Conservation (phyloP, 37 sponge, comb jelly and placozoan genomes). For the Spongia lamella region DNA sequence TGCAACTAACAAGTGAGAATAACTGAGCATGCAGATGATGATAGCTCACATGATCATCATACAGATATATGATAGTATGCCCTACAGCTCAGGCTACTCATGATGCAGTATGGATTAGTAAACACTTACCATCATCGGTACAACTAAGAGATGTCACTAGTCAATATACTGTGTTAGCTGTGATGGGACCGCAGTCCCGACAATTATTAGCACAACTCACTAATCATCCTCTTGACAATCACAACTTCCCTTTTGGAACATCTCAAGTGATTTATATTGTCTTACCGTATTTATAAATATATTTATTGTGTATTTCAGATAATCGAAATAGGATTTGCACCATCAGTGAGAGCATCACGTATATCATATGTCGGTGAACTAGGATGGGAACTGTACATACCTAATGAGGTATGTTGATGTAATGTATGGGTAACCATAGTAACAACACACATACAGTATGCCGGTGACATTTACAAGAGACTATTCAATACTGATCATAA, state of each 20-base stretch:
- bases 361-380: conserved; percentile 77
- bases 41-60: not conserved
- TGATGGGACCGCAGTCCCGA: conserved; percentile 55
- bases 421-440: not conserved
- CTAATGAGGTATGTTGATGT: conserved; percentile 48
- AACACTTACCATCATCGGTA: conserved; percentile 36
- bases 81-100: conserved; percentile 26
- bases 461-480: conserved; percentile 46
- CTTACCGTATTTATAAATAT: not conserved
- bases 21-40: no score
- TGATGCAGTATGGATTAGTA: conserved; percentile 9
- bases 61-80: conserved; percentile 36
- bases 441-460: conserved; percentile 19
- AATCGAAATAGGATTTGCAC: conserved; percentile 45
- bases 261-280: conserved; percentile 18
- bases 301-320: conserved; percentile 2
- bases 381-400: conserved; percentile 88
- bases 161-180: conserved; percentile 34
- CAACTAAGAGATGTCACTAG: conserved; percentile 20
- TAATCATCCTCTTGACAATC: conserved; percentile 19
- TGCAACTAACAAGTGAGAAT: conserved; percentile 28
- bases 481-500: conserved; percentile 52
- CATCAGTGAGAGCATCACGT: conserved; percentile 49
- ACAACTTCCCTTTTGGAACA: conserved; percentile 45
- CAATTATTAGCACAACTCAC: conserved; percentile 36